These are phyloP conservation scores for Epiperipatus broadwayi DNA, from an alignment of 2,888 invertebrate species.

Conservation along the genomic window DNA sequence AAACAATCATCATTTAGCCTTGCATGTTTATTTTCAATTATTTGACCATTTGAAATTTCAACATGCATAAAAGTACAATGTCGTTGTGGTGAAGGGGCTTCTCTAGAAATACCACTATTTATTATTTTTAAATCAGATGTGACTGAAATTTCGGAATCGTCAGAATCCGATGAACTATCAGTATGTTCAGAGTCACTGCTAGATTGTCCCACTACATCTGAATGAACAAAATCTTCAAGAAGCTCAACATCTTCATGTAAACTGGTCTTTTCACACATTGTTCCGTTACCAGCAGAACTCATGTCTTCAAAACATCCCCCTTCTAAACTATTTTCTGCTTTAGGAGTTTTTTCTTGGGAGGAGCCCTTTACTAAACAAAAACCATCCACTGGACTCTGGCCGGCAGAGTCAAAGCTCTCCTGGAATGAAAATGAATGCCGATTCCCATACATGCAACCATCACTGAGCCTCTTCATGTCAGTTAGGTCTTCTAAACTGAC, in stretches of 20 bases:
- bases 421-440: no score
- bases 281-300: slow-evolving; percentile 18
- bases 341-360: no score
- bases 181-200: slow-evolving; percentile 9
- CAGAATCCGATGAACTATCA: no score
- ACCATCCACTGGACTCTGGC: no score
- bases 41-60: slow-evolving; percentile 16
- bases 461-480: slow-evolving; percentile 14
- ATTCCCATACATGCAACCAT: no score
- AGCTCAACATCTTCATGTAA: slow-evolving; percentile 20
- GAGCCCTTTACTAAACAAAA: no score
- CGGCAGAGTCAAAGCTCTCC: no score
- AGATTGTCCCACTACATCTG: slow-evolving; percentile 10
- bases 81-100: slow-evolving; percentile 7
- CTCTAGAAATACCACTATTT: no score
- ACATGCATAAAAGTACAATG: slow-evolving; percentile 14
- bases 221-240: slow-evolving; percentile 17
- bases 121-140: no score
- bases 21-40: slow-evolving; percentile 11
- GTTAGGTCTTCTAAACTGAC: slow-evolving; percentile 9
- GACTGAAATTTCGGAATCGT: no score
- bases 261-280: slow-evolving; percentile 18
- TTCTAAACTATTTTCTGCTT: no score
- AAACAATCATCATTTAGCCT: no score
- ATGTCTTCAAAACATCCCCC: slow-evolving; percentile 17